A percentile compares a stretch with the other conserved stretches of the same genome.
phyloP scores from a whole-genome alignment of 2,113 vertebrate species.

The Ctenomys sociabilis region DNA sequence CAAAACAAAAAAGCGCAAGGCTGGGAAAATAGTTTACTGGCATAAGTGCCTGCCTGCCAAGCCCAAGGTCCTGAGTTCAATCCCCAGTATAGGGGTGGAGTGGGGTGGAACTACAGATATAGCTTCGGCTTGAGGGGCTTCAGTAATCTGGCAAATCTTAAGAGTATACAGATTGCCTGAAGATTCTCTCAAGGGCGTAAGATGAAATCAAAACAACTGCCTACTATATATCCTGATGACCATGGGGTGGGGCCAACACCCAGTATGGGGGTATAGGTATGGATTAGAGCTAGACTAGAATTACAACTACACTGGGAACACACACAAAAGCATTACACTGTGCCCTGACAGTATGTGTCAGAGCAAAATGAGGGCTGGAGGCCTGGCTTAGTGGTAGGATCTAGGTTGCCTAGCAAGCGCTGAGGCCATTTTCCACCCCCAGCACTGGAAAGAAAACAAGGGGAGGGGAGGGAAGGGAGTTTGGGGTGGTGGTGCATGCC shows the following conservation, averaged over 20 bases:
- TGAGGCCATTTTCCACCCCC: background rate
- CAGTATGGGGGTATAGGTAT: too few species aligned
- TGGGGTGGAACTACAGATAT: background rate
- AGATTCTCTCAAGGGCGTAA: background rate
- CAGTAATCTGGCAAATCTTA: slow-evolving; percentile 7
- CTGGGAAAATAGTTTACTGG: too few species aligned
- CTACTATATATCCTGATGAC: background rate
- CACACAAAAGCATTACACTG: background rate
- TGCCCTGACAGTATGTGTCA: background rate
- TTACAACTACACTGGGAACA: background rate
- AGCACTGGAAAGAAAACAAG: background rate
- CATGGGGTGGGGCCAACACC: background rate
- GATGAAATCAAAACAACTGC: background rate
- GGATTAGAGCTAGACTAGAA: slow-evolving; percentile 3
- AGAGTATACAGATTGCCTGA: background rate
- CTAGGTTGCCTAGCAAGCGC: background rate
- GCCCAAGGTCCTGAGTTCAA: too few species aligned
- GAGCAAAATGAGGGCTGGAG: background rate
- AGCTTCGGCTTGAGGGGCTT: background rate
- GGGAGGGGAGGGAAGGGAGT: background rate
- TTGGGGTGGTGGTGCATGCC: background rate
- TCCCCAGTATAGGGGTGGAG: too few species aligned
- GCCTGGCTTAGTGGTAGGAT: background rate
- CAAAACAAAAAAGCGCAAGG: too few species aligned
- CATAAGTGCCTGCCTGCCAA: too few species aligned